Evolutionary conservation across 2,113 vertebrate genomes (phyloP), one percentile per base, ranked within the genome.

Genomic region (Channa argus): DNA sequence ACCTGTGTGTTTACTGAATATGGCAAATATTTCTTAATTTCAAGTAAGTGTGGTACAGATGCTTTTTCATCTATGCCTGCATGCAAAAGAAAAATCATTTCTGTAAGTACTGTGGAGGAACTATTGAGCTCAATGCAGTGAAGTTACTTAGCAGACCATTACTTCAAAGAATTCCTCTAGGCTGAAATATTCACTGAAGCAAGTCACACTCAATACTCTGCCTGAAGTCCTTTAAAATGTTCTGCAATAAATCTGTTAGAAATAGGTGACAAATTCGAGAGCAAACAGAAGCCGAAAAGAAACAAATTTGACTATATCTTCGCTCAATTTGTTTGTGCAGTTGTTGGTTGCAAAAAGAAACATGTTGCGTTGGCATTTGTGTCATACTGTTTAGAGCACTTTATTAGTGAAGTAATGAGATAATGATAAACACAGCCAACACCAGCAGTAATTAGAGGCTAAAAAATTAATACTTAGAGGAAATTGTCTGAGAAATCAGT

Each of bases 131-230:
- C 78, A 68, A 84, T 90, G 92, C 90, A 83, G 92, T 80, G 78
- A 88, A 91, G 89, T 89, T 92, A 87, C 88, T 91, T 91, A 91
- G 88, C 90, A 88, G 91, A 91, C 88, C 90, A 91, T 89, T 88
- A 89, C 91, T 90, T 90, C 74, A 90, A 87, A 90, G 90, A 88
- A 89, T 87, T 93, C 88, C 92, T 91, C 74, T 70, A 91, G 92
- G 86, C 88, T 88, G 85, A 83, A 90, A 89, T 79, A 89, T 88
- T 88, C 89, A 89, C 81, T 80, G 85, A 79, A 89, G 88, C 91
- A 78, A 77, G 63, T 50, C 84, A 10, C 50, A 88, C 86, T 89
- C 86, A 10, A 91, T 92, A 89, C 76, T 55, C 46, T 24, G 70
- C 87, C 86, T 6, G 9, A 63, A 87, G 84, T 77, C 84, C 76